phyloP scores from a whole-genome alignment of 2,113 vertebrate species.

The Muscicapa adusta region DNA sequence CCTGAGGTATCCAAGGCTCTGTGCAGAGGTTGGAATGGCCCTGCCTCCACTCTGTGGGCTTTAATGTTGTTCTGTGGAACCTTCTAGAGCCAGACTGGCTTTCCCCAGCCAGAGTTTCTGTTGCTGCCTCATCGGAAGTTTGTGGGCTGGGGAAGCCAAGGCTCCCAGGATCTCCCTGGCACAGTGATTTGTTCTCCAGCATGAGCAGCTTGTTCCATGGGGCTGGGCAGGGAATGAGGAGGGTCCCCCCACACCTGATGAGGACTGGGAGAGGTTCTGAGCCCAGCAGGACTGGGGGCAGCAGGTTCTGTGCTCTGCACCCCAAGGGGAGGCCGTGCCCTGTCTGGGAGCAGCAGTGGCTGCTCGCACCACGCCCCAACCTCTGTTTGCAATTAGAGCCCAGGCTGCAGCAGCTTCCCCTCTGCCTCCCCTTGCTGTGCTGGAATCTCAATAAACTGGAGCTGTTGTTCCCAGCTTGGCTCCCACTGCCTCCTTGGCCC shows the following conservation, averaged over 20 bases:
- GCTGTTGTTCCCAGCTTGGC: not conserved
- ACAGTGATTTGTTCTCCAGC: rapidly evolving
- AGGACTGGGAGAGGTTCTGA: rapidly evolving
- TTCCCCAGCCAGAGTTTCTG: not conserved
- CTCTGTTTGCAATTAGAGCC: not conserved
- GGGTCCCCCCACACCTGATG: rapidly evolving
- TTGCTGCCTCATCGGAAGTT: rapidly evolving
- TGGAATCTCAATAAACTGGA: not conserved
- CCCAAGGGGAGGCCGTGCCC: not conserved
- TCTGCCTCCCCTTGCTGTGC: not conserved
- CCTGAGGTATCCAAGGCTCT: rapidly evolving
- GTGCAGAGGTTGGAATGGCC: rapidly evolving
- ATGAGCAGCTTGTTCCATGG: not conserved
- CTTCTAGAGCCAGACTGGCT: not conserved
- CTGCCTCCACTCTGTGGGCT: not conserved
- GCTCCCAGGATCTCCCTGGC: not conserved
- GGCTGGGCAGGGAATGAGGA: not conserved
- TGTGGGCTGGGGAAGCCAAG: rapidly evolving
- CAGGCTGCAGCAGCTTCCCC: not conserved
- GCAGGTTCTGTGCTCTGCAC: not conserved
- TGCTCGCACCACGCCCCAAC: rapidly evolving
- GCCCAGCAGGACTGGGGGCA: not conserved
- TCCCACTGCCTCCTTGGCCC: not conserved
- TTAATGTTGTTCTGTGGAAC: not conserved
- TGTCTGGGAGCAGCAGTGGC: not conserved